Base-by-base conservation (phyloP, 2,797 vertebrate species). In the Platyrinchus mystaceus region DNA sequence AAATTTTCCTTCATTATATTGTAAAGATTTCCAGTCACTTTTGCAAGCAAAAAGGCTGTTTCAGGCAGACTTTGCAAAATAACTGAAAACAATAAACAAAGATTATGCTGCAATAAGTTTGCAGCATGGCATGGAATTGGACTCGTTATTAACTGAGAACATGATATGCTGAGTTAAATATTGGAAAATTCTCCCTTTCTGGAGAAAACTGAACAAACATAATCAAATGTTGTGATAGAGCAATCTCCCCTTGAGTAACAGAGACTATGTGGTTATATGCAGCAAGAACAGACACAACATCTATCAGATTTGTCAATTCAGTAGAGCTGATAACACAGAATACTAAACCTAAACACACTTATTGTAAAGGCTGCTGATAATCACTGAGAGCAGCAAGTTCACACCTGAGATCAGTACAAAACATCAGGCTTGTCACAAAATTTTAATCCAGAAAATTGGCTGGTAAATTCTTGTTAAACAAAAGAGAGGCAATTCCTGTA, bases 41-140 rank as follows among this genome's bases (percentile, higher is more conserved):
- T 74, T 69, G 56, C 50, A 70, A 82, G 46, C 12, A 66, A 47
- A 78, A 82, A 69, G 37, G 8, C 55, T 41, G 39, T 18, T 73
- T 63, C 36, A 68, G 11, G 49, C 23, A 74, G 66, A 64, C 41
- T 79, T 86, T 83, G 3, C 39, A 86, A 75, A 86, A 83, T 36
- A 12, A 58, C 63, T 63, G 68, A 71, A 53, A 90, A 41, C 6
- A 47, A 70, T 43, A 75, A 62, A 30, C 10, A 43, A 22, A 62
- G 14, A 49, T 70, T 43, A 28, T 41, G 9, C 14, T 34, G 37
- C 0, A 0, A 20, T 52, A 70, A 6, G 0, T 75, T 79, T 89
- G 34, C 26, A 70, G 19, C 26, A 14, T 41, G n/a, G 23, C 36
- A 37, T 46, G 3, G 3, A 46, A 62, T 26, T 9, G 3, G 47